phyloP scores from a whole-genome alignment of 1,140 invertebrate species.

The Acromyrmex heyeri region DNA sequence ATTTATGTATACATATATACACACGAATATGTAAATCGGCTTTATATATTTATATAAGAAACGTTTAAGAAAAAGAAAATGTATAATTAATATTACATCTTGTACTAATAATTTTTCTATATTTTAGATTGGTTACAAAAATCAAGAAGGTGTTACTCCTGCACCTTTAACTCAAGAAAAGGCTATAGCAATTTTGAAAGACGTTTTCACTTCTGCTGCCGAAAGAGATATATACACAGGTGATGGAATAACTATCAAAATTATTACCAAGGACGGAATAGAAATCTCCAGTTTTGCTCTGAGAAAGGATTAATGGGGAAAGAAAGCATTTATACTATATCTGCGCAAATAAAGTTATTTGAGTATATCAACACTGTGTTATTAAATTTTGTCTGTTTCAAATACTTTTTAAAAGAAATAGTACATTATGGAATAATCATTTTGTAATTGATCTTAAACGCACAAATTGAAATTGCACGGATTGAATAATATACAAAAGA shows the following conservation, averaged over 20 bases:
- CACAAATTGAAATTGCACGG: conserved; percentile 3
- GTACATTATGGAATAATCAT: not conserved
- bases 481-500: not conserved
- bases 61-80: not conserved
- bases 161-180: conserved; percentile 91
- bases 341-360: conserved; percentile 65
- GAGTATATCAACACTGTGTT: conserved; percentile 56
- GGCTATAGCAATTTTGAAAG: conserved; percentile 95
- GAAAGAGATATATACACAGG: conserved; percentile 99
- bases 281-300: conserved; percentile 90
- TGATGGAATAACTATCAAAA: conserved; percentile 95
- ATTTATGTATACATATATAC: not conserved
- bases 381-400: conserved; percentile 51
- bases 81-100: not conserved
- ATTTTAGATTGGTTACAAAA: conserved; percentile 93
- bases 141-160: conserved; percentile 91
- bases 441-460: not conserved
- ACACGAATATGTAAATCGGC: not conserved
- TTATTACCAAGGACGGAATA: conserved; percentile 96
- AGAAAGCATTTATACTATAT: conserved; percentile 38
- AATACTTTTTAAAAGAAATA: conserved; percentile 30
- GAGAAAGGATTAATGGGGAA: conserved; percentile 91
- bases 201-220: conserved; percentile 98
- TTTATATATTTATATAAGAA: not conserved
- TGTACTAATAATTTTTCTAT: conserved; percentile 39